phyloP scores from a whole-genome alignment of 1,140 invertebrate genomes.

The Gryllus bimaculatus region DNA sequence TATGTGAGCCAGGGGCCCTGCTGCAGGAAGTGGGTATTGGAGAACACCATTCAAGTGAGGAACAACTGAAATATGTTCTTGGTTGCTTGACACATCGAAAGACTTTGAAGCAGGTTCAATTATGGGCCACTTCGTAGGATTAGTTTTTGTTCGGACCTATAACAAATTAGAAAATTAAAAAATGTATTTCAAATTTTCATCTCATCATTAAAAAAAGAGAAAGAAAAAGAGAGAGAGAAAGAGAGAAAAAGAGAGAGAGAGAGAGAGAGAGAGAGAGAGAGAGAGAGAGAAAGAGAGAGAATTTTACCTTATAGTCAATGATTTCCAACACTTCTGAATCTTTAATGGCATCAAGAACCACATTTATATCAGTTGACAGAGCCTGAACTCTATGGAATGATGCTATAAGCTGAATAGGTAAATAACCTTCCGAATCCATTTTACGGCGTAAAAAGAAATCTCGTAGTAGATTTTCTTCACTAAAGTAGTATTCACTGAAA shows the following conservation, averaged over 20 bases:
- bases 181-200: slow-evolving; percentile 6
- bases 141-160: slow-evolving; percentile 65
- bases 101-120: slow-evolving; percentile 38
- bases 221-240: background rate
- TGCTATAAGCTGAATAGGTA: slow-evolving; percentile 86
- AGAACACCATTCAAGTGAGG: background rate
- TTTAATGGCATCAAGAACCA: slow-evolving; percentile 73
- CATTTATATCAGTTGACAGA: slow-evolving; percentile 71
- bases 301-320: slow-evolving; percentile 58
- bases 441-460: slow-evolving; percentile 95
- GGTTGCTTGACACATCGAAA: background rate
- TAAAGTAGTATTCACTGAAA: slow-evolving; percentile 98
- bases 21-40: background rate
- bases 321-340: slow-evolving; percentile 77
- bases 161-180: slow-evolving; percentile 21
- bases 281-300: background rate
- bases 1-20: background rate
- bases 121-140: slow-evolving; percentile 82
- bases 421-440: slow-evolving; percentile 90
- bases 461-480: slow-evolving; percentile 87
- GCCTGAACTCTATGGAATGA: slow-evolving; percentile 90
- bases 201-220: background rate
- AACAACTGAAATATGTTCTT: background rate
- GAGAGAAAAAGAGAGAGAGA: background rate
- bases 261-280: background rate